These are phyloP conservation scores for Allobates femoralis DNA, from an alignment of 2,797 vertebrate species.

Conservation along the genomic window DNA sequence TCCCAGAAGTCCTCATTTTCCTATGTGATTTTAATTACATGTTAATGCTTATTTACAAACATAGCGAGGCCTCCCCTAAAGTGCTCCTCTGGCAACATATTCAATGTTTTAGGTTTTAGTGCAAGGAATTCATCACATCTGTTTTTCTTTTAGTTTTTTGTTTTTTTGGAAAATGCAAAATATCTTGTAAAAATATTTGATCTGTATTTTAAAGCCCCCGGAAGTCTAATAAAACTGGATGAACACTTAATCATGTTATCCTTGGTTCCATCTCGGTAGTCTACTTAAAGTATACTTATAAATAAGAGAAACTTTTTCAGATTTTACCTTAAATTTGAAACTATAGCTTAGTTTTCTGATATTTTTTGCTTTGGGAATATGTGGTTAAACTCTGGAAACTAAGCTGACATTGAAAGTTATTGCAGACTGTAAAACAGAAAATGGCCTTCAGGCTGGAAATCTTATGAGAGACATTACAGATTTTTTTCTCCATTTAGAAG, in stretches of 20 bases:
- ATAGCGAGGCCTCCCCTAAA: not conserved
- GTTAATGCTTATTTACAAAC: not conserved
- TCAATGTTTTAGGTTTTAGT: not conserved
- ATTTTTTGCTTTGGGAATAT: not conserved
- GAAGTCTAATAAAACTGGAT: not conserved
- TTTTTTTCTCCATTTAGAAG: not conserved
- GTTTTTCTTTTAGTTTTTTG: not conserved
- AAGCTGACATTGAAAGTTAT: constrained; percentile 1
- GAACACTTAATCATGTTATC: not conserved
- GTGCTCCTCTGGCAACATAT: constrained; percentile 3
- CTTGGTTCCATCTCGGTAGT: not conserved
- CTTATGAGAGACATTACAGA: not conserved
- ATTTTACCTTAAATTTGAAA: not conserved
- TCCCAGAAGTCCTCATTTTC: not conserved
- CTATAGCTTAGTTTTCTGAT: not conserved
- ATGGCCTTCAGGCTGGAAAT: not conserved
- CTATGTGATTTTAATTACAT: constrained; percentile 15
- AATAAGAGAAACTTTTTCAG: not conserved
- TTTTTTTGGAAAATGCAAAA: not conserved
- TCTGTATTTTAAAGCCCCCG: not conserved
- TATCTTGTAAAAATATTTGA: constrained; percentile 10
- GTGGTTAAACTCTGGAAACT: not conserved
- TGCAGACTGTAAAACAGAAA: constrained; percentile 1
- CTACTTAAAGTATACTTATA: not conserved
- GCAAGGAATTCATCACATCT: not conserved